Percentiles rank a stretch among this genome's conserved stretches.
phyloP scores from a whole-genome alignment of 2,113 vertebrate genomes.

The Excalfactoria chinensis region DNA sequence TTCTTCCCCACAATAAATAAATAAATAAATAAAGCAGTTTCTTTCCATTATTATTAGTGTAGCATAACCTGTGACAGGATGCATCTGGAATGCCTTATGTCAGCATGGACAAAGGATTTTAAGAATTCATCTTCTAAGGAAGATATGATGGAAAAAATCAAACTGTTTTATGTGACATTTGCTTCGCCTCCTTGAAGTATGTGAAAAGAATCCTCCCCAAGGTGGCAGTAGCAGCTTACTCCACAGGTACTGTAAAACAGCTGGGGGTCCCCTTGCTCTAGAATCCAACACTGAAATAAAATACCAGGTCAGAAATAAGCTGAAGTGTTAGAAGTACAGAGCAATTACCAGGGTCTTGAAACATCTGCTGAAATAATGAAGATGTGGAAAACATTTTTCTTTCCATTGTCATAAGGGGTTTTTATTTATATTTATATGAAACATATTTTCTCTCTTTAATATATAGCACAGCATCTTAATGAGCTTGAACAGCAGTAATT shows the following conservation, averaged over 20 bases:
- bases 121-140: constrained; percentile 54
- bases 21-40: neutral
- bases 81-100: constrained; percentile 65
- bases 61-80: neutral
- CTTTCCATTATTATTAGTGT: neutral
- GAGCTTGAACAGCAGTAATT: neutral
- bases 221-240: constrained; percentile 77
- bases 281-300: neutral
- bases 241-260: constrained; percentile 48
- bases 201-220: constrained; percentile 62
- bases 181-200: neutral
- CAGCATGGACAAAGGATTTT: constrained; percentile 23
- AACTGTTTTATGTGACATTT: constrained; percentile 23
- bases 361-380: neutral
- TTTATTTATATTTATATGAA: neutral
- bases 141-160: neutral
- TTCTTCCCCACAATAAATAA: neutral
- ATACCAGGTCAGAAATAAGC: neutral
- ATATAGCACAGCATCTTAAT: neutral
- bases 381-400: neutral
- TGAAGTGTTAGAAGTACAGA: neutral
- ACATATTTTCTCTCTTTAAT: neutral
- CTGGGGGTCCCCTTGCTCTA: neutral
- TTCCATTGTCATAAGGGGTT: neutral
- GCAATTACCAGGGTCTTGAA: neutral